Evolutionary conservation across 2,888 invertebrate species (phyloP).

Genomic region (Nycteola revayana): DNA sequence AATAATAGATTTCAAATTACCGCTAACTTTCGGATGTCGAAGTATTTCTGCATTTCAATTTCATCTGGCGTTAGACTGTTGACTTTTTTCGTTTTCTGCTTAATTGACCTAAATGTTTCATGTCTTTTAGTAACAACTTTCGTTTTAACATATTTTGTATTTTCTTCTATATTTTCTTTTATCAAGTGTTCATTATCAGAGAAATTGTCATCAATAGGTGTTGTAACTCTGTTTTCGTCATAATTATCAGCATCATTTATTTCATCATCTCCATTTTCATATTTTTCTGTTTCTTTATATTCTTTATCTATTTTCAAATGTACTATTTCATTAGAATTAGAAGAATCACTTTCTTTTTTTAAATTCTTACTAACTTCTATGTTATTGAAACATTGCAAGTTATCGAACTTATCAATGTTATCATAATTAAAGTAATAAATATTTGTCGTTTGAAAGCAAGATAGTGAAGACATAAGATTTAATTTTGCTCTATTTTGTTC

Average conservation of each 20-base stretch:
- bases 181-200: too few relatives aligned
- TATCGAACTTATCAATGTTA: conserved; percentile 2
- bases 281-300: too few relatives aligned
- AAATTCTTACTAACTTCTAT: conserved; percentile 1
- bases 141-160: not conserved
- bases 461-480: conserved; percentile 27
- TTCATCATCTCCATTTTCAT: not conserved
- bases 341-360: conserved; percentile 5
- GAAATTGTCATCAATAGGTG: not conserved
- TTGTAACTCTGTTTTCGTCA: not conserved
- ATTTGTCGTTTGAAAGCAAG: conserved; percentile 6
- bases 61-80: conserved; percentile 22
- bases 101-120: not conserved
- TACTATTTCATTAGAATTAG: not conserved
- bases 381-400: too few relatives aligned
- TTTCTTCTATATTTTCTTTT: too few relatives aligned
- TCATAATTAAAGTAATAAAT: conserved; percentile 16
- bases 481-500: conserved; percentile 24
- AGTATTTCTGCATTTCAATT: conserved; percentile 28
- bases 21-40: conserved; percentile 26
- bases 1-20: too few relatives aligned
- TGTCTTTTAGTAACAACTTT: not conserved
- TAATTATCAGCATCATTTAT: not conserved
- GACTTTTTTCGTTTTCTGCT: not conserved
- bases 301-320: too few relatives aligned